A percentile compares a stretch with the other conserved stretches of the same genome.
Conservation (phyloP, 2,113 vertebrate species). For the Mormyrus lacerda region DNA sequence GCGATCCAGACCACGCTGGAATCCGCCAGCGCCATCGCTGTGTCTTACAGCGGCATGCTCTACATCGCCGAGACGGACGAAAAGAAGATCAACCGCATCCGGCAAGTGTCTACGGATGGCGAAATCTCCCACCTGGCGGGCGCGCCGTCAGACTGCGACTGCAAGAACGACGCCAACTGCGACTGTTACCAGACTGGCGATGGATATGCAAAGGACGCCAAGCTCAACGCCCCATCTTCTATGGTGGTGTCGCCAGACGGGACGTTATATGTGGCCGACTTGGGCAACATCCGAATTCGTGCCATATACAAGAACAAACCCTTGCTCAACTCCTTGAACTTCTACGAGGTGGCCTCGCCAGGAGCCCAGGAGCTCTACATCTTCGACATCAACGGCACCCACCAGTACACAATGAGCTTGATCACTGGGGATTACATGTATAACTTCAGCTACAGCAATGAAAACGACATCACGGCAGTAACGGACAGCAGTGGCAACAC, state of each 20-base stretch:
- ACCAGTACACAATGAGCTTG: conserved; percentile 88
- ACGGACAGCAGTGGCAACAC: conserved; percentile 92
- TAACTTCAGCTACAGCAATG: conserved; percentile 93
- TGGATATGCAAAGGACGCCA: conserved; percentile 93
- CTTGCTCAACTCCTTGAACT: conserved; percentile 63
- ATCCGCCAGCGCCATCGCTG: conserved; percentile 77
- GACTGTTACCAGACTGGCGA: conserved; percentile 94
- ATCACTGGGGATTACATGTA: conserved; percentile 88
- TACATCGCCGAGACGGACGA: conserved; percentile 93
- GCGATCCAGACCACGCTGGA: conserved; percentile 84
- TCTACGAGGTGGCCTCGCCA: conserved; percentile 88
- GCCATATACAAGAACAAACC: conserved; percentile 81
- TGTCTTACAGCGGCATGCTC: conserved; percentile 85
- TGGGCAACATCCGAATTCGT: conserved; percentile 92
- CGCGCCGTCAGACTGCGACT: conserved; percentile 85
- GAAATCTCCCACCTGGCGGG: conserved; percentile 91
- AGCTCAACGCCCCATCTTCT: conserved; percentile 87
- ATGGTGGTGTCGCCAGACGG: conserved; percentile 86
- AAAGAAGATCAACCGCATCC: conserved; percentile 86
- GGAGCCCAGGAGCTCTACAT: conserved; percentile 92
- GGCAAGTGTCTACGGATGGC: conserved; percentile 87
- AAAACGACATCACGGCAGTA: conserved; percentile 83
- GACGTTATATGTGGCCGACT: conserved; percentile 85
- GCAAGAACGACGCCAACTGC: conserved; percentile 94
- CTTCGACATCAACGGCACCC: conserved; percentile 90